phyloP scores from a whole-genome alignment of 2,797 vertebrate genomes.

The Acropternis orthonyx region DNA sequence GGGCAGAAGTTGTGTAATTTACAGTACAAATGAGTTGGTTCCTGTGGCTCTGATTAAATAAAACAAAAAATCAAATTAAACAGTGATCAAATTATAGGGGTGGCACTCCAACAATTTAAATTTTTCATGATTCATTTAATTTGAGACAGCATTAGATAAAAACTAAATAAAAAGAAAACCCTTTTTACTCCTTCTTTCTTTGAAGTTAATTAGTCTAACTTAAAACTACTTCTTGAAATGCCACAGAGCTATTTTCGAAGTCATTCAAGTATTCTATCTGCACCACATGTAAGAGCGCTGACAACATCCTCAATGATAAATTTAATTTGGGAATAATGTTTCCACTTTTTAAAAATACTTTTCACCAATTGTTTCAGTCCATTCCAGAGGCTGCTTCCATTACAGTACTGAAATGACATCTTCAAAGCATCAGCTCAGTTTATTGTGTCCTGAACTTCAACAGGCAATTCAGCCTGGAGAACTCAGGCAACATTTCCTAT shows the following conservation, averaged over 20 bases:
- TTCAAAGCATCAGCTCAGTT: neutral
- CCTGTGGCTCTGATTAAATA: conserved; percentile 74
- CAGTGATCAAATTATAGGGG: conserved; percentile 58
- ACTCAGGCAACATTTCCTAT: neutral
- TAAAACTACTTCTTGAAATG: conserved; percentile 38
- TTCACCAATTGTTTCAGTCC: neutral
- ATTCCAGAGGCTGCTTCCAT: neutral
- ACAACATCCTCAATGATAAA: neutral
- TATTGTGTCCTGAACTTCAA: neutral
- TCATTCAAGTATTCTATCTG: conserved; percentile 3
- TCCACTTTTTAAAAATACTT: neutral
- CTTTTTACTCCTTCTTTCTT: conserved; percentile 27
- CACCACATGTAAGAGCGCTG: neutral
- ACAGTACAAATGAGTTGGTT: conserved; percentile 75
- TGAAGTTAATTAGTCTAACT: conserved; percentile 60
- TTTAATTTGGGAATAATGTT: neutral
- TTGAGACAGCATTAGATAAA: conserved; percentile 49
- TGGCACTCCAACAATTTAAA: conserved; percentile 56
- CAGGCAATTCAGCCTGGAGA: neutral
- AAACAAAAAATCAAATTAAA: conserved; percentile 71
- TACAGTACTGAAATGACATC: neutral
- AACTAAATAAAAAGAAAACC: conserved; percentile 32
- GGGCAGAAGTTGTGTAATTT: conserved; percentile 75
- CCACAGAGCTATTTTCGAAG: conserved; percentile 24
- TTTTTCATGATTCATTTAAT: conserved; percentile 62